These are phyloP conservation scores for Ambastaia sidthimunki DNA, from an alignment of 2,797 vertebrate species.

Conservation along the genomic window DNA sequence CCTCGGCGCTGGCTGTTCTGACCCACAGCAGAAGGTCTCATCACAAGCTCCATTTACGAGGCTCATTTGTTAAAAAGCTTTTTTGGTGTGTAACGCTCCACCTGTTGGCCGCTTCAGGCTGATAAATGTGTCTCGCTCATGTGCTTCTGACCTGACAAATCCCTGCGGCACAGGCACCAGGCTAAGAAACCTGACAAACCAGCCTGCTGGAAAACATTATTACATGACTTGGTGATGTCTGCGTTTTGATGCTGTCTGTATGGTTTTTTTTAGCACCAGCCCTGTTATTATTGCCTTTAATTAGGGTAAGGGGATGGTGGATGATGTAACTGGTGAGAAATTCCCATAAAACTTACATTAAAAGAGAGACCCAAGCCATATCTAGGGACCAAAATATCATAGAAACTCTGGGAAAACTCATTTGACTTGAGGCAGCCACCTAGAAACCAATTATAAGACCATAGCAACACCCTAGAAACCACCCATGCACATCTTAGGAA, in stretches of 20 bases:
- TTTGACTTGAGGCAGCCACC: not conserved
- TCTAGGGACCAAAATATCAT: not conserved
- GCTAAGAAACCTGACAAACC: conserved; percentile 31
- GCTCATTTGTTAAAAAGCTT: conserved; percentile 75
- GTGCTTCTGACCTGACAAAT: conserved; percentile 58
- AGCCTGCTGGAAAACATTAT: conserved; percentile 42
- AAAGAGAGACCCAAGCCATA: not conserved
- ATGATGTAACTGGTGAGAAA: not conserved
- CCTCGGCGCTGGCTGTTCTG: conserved; percentile 55
- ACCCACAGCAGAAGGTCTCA: conserved; percentile 64
- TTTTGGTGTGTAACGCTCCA: conserved; percentile 68
- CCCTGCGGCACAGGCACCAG: conserved; percentile 23
- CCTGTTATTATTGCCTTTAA: conserved; percentile 16
- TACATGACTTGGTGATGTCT: conserved; percentile 1
- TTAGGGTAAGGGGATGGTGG: not conserved
- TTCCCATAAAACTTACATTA: not conserved
- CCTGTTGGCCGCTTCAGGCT: conserved; percentile 65
- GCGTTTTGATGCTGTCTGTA: too few relatives aligned
- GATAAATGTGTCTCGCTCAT: conserved; percentile 61
- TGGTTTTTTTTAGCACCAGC: conserved; percentile 1
- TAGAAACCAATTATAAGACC: too few relatives aligned
- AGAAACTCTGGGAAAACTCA: not conserved
- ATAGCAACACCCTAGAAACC: too few relatives aligned
- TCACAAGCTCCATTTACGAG: conserved; percentile 66
- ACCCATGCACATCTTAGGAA: too few relatives aligned